Base-by-base conservation (phyloP, 37 sponge, comb jelly and placozoan genomes). In the Oscarella lobularis region DNA sequence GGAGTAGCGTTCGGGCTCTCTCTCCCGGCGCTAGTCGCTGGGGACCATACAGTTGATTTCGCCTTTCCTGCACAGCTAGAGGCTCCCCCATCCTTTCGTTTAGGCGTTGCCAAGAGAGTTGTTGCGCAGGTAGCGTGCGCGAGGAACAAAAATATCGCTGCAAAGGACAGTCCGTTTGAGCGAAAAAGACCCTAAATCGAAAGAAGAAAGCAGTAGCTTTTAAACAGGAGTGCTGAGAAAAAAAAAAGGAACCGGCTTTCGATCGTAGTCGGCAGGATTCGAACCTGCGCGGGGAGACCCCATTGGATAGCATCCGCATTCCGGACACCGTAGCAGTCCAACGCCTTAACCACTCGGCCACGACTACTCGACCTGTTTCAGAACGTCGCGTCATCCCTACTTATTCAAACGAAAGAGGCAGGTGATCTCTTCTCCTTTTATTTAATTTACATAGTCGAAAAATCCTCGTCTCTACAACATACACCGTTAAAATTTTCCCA, bases 291-390 rank as follows among this genome's bases (percentile, higher is more conserved):
- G 96, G 87, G 92, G 89, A 95, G 84, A 87, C 89, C 96, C 87
- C 96, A 91, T 90, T 95, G 96, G 96, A 91, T 95, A n/a, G n/a
- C n/a, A n/a, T n/a, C n/a, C n/a, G n/a, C n/a, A n/a, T n/a, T n/a
- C n/a, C n/a, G n/a, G n/a, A n/a, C n/a, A n/a, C n/a, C n/a, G n/a
- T 95, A 95, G 96, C 96, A 95, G 96, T 95, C 96, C 96, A 95
- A 91, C 96, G 96, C 96, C 96, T 95, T 95, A 95, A 95, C 96
- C 96, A 95, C 96, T 95, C 92, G 96, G 96, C 96, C 96, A 95
- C 96, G 92, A 88, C 96, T n/a, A n/a, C n/a, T n/a, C n/a, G n/a
- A n/a, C n/a, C n/a, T n/a, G n/a, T n/a, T 89, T 92, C 92, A 0
- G 1, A 74, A 3, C 36, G 60, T 48, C 60, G 60, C 60, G 60